Evolutionary conservation across 2,113 vertebrate genomes (phyloP), one percentile per base, ranked within the genome.

Genomic region (Myotis yumanensis): DNA sequence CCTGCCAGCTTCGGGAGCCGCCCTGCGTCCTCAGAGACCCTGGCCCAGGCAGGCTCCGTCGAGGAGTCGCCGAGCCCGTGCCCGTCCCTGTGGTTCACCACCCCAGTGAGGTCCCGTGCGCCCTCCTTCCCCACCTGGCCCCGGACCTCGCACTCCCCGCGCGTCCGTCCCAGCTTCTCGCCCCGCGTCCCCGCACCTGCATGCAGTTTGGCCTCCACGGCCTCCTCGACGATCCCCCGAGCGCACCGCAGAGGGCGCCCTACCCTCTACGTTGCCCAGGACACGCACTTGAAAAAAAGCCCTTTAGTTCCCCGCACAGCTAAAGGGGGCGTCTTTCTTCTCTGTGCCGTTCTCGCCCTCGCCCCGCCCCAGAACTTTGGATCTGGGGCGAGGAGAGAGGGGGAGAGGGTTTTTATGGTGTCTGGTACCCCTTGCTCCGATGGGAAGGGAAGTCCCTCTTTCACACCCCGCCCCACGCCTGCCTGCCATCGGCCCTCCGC

Each of bases 1-100:
- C 94, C 95, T 79, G 94, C 95, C 96, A 88, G 92, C 96, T 95
- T 97, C 96, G 93, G 96, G 97, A 98, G 97, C 95, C 91, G 66
- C 89, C 89, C 87, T n/a, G 82, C 89, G 89, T 81, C 95, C 77
- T 86, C 86, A 93, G 83, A 96, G 97, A 97, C 51, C 11, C 79
- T 68, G 46, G 91, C 66, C 93, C 95, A 59, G 92, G 85, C 96
- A 59, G 89, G 72, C 97, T 96, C 95, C 93, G 40, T 93, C 72
- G 43, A 86, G 87, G 81, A 96, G 92, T 91, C 40, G 83, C 94
- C 64, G 43, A 89, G 76, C 73, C 94, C 32, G 59, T 48, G 52
- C 96, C 90, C 90, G 89, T 96, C 91, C n/a, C 85, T 79, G 95
- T 95, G 79, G 89, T 81, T 82, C 87, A 72, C 35, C 83, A 23